These are phyloP conservation scores for Orycteropus afer DNA, from an alignment of 2,113 vertebrate species.

Conservation along the genomic window DNA sequence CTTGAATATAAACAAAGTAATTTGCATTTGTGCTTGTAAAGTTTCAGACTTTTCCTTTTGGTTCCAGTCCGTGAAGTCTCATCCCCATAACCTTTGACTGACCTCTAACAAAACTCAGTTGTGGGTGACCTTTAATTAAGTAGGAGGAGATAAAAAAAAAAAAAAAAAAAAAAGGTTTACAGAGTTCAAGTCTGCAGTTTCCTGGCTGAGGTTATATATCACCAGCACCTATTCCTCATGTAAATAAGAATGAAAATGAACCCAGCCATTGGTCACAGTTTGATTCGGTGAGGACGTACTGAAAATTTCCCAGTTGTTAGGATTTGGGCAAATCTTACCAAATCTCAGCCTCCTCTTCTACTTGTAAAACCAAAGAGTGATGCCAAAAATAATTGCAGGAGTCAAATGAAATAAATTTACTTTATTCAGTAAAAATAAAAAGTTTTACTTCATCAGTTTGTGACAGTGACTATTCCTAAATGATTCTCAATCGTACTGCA, in stretches of 20 bases:
- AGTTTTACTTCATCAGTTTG: background rate
- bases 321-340: background rate
- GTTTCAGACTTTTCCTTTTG: background rate
- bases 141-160: background rate
- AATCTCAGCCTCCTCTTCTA: background rate
- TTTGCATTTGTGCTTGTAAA: background rate
- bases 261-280: background rate
- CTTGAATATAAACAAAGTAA: background rate
- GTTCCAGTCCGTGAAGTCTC: background rate
- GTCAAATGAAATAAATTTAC: background rate
- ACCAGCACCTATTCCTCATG: background rate
- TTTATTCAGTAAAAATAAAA: background rate
- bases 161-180: background rate
- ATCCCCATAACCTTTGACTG: background rate
- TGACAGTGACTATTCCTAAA: background rate
- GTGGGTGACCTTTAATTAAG: background rate
- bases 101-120: slow-evolving; percentile 8
- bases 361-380: background rate
- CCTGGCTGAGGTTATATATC: background rate
- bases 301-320: background rate
- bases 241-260: slow-evolving; percentile 18
- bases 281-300: background rate
- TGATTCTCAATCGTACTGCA: background rate
- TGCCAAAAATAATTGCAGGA: background rate
- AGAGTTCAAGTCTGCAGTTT: background rate